A percentile compares a stretch with the other conserved stretches of the same genome.
Conservation (phyloP, 53 echinoderm and acorn worm genomes). For the Holothuria leucospilota region DNA sequence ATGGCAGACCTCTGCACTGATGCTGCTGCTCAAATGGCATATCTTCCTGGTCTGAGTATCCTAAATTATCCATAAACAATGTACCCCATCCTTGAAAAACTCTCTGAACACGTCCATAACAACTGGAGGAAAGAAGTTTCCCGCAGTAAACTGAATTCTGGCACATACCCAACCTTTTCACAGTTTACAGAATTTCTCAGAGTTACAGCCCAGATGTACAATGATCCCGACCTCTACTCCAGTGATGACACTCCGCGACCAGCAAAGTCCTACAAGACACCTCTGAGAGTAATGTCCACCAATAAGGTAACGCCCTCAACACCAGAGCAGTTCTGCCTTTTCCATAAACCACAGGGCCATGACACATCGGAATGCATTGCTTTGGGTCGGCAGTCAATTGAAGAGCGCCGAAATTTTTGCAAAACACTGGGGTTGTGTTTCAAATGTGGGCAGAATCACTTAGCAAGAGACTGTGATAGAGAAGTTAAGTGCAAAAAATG, state of each 20-base stretch:
- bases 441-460: no score
- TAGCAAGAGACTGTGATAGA: background rate
- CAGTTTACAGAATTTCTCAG: conserved; percentile 34
- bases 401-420: background rate
- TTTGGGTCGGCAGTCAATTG: no score
- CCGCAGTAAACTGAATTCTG: background rate
- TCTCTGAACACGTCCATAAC: conserved; percentile 37
- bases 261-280: background rate
- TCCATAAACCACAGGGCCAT: conserved; percentile 11
- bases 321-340: background rate
- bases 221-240: conserved; percentile 61
- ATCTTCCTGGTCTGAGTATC: conserved; percentile 51
- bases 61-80: no score
- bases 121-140: conserved; percentile 55
- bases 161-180: conserved; percentile 21
- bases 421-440: background rate
- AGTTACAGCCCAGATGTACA: conserved; percentile 33
- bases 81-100: no score
- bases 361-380: no score
- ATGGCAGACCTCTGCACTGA: conserved; percentile 55
- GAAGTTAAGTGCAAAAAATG: background rate
- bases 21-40: conserved; percentile 46
- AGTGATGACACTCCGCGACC: background rate
- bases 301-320: no score
- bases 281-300: no score